These are phyloP conservation scores for Malacoraja senta DNA, from an alignment of 2,797 vertebrate species.

Conservation along the genomic window DNA sequence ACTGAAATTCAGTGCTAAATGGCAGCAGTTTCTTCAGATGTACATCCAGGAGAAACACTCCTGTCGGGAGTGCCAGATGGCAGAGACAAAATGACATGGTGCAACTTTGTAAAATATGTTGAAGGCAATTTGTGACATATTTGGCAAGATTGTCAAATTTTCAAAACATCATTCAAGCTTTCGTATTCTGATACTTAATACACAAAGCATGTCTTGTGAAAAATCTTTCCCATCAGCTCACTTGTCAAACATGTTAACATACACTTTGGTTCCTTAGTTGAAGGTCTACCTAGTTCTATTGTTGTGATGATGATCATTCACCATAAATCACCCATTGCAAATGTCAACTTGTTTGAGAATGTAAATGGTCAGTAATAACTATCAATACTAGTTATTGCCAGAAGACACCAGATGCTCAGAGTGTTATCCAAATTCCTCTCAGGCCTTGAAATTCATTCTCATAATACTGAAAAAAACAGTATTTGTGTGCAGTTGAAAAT, in stretches of 20 bases:
- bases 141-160: background rate
- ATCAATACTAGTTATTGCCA: background rate
- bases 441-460: too few species aligned
- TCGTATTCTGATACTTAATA: background rate
- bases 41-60: background rate
- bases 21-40: background rate
- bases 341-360: background rate
- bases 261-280: background rate
- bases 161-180: background rate
- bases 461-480: too few species aligned
- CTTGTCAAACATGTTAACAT: background rate
- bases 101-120: background rate
- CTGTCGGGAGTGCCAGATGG: background rate
- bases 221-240: background rate
- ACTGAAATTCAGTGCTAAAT: background rate
- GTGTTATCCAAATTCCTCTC: background rate
- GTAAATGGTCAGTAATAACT: background rate
- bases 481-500: too few species aligned
- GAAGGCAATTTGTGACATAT: background rate
- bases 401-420: background rate
- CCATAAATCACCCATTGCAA: background rate
- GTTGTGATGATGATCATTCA: background rate
- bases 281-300: background rate
- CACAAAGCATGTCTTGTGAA: background rate
- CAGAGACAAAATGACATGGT: background rate